Base-by-base conservation (phyloP, 2,113 vertebrate genomes). In the Tor tambroides region DNA sequence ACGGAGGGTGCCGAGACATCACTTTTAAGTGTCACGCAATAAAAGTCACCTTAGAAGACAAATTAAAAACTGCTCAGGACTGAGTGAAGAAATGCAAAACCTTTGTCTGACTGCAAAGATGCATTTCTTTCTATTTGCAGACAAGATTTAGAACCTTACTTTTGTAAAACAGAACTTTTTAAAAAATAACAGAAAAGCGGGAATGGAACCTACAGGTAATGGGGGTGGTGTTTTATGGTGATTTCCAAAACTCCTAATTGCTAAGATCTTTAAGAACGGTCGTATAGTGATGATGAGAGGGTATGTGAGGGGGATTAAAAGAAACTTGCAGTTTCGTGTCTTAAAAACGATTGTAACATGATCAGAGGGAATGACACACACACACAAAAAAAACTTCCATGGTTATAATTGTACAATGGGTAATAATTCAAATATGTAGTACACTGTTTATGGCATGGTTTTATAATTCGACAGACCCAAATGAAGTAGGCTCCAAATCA, bases 391-490 rank as follows among this genome's bases (percentile, higher is more conserved):
- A 59, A 78, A 26, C 51, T 43, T 65, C 82, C 26, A 85, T 85
- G 86, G 85, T 87, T 82, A 12, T 71, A 91, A 91, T 83, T 87
- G 84, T 82, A 46, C 11, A 3, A 46, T 46, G 43, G 43, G 43
- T 46, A 46, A 12, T 46, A 12, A 46, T 12, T 12, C 43, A 46
- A 46, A 46, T 12, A 46, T 46, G 43, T 46, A 46, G 10, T 46
- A 46, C 11, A 46, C 43, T 2, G 43, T 46, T 46, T 11, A 46
- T 46, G 10, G 43, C 11, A 2, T 46, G 43, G 2, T 11, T 46
- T 9, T 87, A 71, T 67, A 71, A 87, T 65, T 32, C 35, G 74
- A 41, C 80, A 10, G 85, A 86, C 80, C 61, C 49, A 54, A 87
- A 59, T 61, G 71, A 87, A 35, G 43, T 69, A 32, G 85, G 59